These are phyloP conservation scores for Danionella dracula DNA, from an alignment of 2,797 vertebrate species.

Conservation along the genomic window DNA sequence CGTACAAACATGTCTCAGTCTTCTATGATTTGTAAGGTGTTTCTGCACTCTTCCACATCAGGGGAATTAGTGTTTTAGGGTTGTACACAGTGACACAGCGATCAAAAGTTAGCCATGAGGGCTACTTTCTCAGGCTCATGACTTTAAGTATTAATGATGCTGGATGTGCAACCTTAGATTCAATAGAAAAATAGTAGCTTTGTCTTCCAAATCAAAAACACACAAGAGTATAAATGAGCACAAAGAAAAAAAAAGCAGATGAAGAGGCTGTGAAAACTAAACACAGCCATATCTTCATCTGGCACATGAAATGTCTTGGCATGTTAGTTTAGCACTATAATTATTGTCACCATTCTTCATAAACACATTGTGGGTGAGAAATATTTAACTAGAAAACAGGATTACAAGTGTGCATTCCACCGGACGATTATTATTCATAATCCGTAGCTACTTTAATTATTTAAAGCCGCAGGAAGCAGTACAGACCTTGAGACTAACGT, in stretches of 20 bases:
- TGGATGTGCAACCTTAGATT: too few relatives aligned
- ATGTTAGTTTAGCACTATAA: background rate
- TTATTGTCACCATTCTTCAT: background rate
- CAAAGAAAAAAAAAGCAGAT: too few relatives aligned
- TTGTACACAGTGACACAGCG: too few relatives aligned
- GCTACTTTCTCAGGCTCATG: too few relatives aligned
- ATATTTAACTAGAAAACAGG: background rate
- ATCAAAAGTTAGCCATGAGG: too few relatives aligned
- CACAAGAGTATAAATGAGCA: too few relatives aligned
- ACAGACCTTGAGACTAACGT: constrained; percentile 21
- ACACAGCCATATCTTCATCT: background rate
- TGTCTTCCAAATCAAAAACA: too few relatives aligned
- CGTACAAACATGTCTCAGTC: background rate
- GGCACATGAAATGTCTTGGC: background rate
- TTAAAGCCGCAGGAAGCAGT: constrained; percentile 48
- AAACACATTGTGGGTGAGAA: background rate
- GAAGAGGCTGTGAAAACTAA: background rate
- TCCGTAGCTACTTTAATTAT: background rate
- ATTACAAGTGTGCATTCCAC: background rate
- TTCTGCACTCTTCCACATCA: background rate
- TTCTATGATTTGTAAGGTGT: constrained; percentile 1
- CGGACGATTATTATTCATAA: background rate
- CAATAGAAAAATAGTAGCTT: too few relatives aligned
- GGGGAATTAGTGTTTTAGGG: too few relatives aligned
- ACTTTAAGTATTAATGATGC: too few relatives aligned